Evolutionary conservation across 2,113 vertebrate species (phyloP), one percentile per base, ranked within the genome.

Genomic region (Lucifuga dentata): DNA sequence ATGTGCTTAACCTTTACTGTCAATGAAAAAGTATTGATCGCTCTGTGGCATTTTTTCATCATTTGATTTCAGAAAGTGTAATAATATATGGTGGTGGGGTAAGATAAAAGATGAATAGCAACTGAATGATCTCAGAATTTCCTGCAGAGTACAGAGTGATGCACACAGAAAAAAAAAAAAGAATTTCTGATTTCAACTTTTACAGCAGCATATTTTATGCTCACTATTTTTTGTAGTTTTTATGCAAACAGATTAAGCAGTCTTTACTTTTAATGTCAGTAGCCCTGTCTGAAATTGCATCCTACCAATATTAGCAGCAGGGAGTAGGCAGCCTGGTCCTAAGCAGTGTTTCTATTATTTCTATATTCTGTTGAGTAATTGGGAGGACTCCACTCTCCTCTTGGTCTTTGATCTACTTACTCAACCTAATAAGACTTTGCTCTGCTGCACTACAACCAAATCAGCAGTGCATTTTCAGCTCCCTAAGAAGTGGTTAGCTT

Each of bases 1-100:
- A 93, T 93, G 91, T 92, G 91, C 92, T 93, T 93, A 94, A 94
- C 92, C 92, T 93, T 93, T 94, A 93, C 92, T 94, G 92, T 94
- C 93, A 93, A 94, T 93, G 92, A 93, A 93, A 94, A 94, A 94
- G 90, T 93, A 94, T 94, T 88, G 93, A 94, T 94, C 86, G 88
- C 80, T 86, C 83, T 0, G 73, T 93, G 90, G 85, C 87, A 92
- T 93, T 92, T 92, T 93, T 91, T 92, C 91, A 88, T 92, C 90
- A 93, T 94, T 94, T 91, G 89, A 93, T 94, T 93, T 94, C 81
- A 90, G 92, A 93, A 93, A 90, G 88, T 82, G 87, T 91, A 92
- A 93, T 93, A 93, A 94, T 93, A 93, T 92, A 92, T 92, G 90
- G 85, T 89, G 89, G 79, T 80, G 84, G 76, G 73, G 53, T 87